These are phyloP conservation scores for Pseudomugil gertrudae DNA, from an alignment of 2,797 vertebrate genomes.

Conservation along the genomic window DNA sequence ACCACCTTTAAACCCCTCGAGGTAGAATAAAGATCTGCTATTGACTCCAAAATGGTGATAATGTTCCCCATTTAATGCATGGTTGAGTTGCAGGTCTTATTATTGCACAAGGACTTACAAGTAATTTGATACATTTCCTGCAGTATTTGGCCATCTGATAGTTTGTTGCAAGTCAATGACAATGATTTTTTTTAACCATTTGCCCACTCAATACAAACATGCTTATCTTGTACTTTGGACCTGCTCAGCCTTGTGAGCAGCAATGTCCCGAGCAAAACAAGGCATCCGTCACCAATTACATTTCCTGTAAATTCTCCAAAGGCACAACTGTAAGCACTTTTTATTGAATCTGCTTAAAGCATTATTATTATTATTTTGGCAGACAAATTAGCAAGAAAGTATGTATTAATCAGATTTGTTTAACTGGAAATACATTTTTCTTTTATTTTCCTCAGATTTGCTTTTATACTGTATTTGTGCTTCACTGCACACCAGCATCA, in stretches of 20 bases:
- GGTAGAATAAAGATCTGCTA: constrained; percentile 47
- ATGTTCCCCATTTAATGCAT: constrained; percentile 59
- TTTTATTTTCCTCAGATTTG: constrained; percentile 3
- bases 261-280: constrained; percentile 42
- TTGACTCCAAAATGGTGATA: constrained; percentile 48
- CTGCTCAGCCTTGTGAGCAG: constrained; percentile 53
- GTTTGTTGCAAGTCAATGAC: constrained; percentile 71
- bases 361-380: not conserved
- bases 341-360: constrained; percentile 19
- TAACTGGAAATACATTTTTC: not conserved
- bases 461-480: constrained; percentile 18
- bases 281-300: constrained; percentile 30
- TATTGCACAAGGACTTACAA: constrained; percentile 42
- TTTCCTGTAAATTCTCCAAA: constrained; percentile 41
- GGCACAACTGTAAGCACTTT: constrained; percentile 15
- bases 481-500: constrained; percentile 35
- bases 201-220: constrained; percentile 79
- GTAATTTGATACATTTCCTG: constrained; percentile 56
- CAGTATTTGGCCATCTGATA: constrained; percentile 68
- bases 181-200: constrained; percentile 70
- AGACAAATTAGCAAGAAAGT: constrained; percentile 7
- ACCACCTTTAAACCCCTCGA: constrained; percentile 19
- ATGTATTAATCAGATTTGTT: not conserved
- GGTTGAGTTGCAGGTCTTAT: constrained; percentile 35
- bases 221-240: constrained; percentile 77